Percentiles rank a stretch among this genome's conserved stretches.
Conservation (phyloP, 2,113 vertebrate genomes). For the Lota lota region DNA sequence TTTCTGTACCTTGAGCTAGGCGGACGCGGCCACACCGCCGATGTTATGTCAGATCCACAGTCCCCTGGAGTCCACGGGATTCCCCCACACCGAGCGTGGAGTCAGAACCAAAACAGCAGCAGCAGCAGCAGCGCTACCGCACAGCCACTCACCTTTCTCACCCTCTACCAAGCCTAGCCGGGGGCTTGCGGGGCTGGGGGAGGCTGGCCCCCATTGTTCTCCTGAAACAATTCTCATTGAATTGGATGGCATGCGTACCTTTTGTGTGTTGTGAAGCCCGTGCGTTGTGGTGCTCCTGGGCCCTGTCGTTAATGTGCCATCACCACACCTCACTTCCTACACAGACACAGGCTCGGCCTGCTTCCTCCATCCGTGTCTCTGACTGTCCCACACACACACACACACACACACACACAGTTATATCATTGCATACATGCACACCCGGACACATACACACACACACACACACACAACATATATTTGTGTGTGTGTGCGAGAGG, state of each 20-base stretch:
- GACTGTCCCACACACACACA: too few species aligned
- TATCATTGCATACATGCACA: too few species aligned
- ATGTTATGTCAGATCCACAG: slow-evolving; percentile 43
- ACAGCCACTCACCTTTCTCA: slow-evolving; percentile 68
- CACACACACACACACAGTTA: too few species aligned
- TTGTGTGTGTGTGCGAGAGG: too few species aligned
- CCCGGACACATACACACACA: too few species aligned
- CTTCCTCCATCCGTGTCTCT: slow-evolving; percentile 64
- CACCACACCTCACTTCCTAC: slow-evolving; percentile 73
- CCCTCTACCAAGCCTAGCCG: slow-evolving; percentile 61
- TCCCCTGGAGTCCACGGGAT: slow-evolving; percentile 48
- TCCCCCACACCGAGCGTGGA: slow-evolving; percentile 17
- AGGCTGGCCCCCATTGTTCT: slow-evolving; percentile 60
- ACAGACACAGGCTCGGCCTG: slow-evolving; percentile 67
- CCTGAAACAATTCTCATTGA: slow-evolving; percentile 74
- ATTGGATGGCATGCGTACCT: slow-evolving; percentile 51
- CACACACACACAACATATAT: too few species aligned
- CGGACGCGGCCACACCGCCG: slow-evolving; percentile 42
- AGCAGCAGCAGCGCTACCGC: slow-evolving; percentile 28
- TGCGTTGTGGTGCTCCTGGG: slow-evolving; percentile 67
- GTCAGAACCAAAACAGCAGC: slow-evolving; percentile 51
- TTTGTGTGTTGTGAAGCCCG: slow-evolving; percentile 55
- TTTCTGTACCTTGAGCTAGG: slow-evolving; percentile 51
- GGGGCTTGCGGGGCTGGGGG: slow-evolving; percentile 22
- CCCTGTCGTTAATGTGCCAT: slow-evolving; percentile 77